A percentile compares a stretch with the other conserved stretches of the same genome.
phyloP scores from a whole-genome alignment of 1,140 invertebrate genomes.

The Atta cephalotes region DNA sequence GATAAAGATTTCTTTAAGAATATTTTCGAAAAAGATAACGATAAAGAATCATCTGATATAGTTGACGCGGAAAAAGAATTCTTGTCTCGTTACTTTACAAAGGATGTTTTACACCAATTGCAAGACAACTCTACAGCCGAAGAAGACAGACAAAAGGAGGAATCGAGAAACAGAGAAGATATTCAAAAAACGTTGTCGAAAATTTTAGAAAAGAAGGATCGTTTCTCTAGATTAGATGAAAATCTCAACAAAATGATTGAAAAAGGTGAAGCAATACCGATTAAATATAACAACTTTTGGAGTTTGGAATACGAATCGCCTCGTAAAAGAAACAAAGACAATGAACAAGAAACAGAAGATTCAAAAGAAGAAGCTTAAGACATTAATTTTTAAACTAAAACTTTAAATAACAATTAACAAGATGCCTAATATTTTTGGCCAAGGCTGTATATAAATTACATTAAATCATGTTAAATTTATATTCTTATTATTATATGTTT shows the following conservation, averaged over 20 bases:
- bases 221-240: constrained; percentile 81
- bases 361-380: constrained; percentile 21
- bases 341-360: constrained; percentile 9
- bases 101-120: constrained; percentile 52
- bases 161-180: constrained; percentile 21
- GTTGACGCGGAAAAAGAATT: constrained; percentile 51
- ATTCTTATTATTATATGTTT: background rate
- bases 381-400: too few relatives aligned
- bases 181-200: constrained; percentile 49
- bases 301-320: constrained; percentile 85
- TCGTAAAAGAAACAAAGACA: constrained; percentile 31
- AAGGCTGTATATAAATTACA: background rate
- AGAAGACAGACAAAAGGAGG: constrained; percentile 35
- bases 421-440: too few relatives aligned
- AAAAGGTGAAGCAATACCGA: constrained; percentile 81
- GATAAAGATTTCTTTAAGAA: constrained; percentile 51
- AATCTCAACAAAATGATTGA: constrained; percentile 82
- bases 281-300: constrained; percentile 86
- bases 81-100: constrained; percentile 45
- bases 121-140: constrained; percentile 3
- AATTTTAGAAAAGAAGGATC: constrained; percentile 80
- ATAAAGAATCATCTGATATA: background rate
- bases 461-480: constrained; percentile 2
- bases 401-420: too few relatives aligned
- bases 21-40: background rate